phyloP scores from a whole-genome alignment of 2,888 invertebrate species.

The Mesoligia furuncula region DNA sequence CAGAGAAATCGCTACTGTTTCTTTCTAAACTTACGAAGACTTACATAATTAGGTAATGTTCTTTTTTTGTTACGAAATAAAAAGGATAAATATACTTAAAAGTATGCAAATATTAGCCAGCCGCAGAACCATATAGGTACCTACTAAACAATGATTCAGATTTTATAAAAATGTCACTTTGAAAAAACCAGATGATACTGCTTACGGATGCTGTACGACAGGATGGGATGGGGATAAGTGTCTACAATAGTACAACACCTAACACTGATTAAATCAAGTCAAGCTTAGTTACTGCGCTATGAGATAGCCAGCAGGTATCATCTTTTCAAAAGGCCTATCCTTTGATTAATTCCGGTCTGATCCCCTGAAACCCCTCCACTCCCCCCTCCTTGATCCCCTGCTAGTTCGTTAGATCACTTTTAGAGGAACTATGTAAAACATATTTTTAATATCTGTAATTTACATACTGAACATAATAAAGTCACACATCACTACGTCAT shows the following conservation, averaged over 20 bases:
- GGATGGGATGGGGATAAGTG: too few species aligned
- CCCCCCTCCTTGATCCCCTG: too few species aligned
- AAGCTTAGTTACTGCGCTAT: slow-evolving; percentile 9
- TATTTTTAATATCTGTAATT: background rate
- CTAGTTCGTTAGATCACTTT: background rate
- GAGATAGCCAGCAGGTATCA: background rate
- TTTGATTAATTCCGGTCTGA: too few species aligned
- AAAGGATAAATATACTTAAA: background rate
- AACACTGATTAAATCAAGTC: background rate
- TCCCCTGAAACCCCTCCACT: too few species aligned
- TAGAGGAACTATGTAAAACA: background rate
- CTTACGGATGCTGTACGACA: too few species aligned
- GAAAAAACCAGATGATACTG: background rate
- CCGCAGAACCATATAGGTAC: background rate
- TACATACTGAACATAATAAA: background rate
- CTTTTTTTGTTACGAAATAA: background rate
- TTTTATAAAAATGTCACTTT: background rate
- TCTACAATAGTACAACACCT: background rate
- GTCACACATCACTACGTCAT: background rate
- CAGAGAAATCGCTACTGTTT: background rate
- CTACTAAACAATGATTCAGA: too few species aligned
- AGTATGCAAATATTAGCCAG: background rate
- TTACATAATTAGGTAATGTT: background rate
- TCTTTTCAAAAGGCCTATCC: background rate
- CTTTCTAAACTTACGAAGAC: background rate